A percentile compares a stretch with the other conserved stretches of the same genome.
Conservation (phyloP, 2,888 invertebrate species). For the Cantharis nigra region DNA sequence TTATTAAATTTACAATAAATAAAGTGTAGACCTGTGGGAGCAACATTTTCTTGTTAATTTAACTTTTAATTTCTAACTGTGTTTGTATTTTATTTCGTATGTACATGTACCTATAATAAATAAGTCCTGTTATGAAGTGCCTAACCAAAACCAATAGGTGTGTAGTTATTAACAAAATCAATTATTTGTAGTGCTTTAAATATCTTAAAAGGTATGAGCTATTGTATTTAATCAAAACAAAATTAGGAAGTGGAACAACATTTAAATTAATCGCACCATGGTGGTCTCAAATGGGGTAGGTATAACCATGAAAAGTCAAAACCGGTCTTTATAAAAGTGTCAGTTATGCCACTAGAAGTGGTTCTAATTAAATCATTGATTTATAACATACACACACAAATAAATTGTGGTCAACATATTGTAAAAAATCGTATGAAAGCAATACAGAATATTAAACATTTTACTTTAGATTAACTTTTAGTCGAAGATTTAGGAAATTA, state of each 20-base stretch:
- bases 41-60: too few species aligned
- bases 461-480: not conserved
- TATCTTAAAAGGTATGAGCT: not conserved
- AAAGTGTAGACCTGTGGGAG: too few species aligned
- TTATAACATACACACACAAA: not conserved
- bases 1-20: too few species aligned
- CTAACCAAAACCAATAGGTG: too few species aligned
- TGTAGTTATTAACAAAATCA: not conserved
- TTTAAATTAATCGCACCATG: not conserved
- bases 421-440: not conserved
- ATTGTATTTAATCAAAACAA: not conserved
- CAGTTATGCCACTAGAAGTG: slow-evolving; percentile 13
- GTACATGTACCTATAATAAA: too few species aligned
- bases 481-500: not conserved
- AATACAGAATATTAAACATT: not conserved
- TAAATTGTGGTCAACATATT: not conserved
- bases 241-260: not conserved
- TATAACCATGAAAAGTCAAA: slow-evolving; percentile 10
- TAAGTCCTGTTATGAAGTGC: too few species aligned
- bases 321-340: slow-evolving; percentile 26
- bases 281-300: not conserved
- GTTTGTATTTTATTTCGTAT: too few species aligned
- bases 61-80: too few species aligned
- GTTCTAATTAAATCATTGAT: not conserved
- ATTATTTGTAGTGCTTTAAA: not conserved